Conservation (phyloP, 2,797 vertebrate species). For the Chelon auratus region DNA sequence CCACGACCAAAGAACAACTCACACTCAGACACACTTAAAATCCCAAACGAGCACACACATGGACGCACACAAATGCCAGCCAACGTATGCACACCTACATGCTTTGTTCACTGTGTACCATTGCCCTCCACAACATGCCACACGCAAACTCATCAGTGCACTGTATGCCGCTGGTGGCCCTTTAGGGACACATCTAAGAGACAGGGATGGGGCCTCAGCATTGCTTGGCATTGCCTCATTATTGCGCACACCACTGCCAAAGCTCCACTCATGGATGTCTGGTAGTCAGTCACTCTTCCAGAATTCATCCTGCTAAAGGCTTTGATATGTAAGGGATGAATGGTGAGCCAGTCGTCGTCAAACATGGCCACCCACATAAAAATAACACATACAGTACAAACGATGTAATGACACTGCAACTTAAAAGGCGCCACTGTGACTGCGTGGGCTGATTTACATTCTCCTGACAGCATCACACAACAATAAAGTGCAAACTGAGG, state of each 20-base stretch:
- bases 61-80: conserved; percentile 2
- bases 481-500: too few species aligned
- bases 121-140: conserved; percentile 32
- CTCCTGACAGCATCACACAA: background rate
- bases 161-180: conserved; percentile 40
- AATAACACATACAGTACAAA: background rate
- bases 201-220: conserved; percentile 8
- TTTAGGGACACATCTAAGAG: conserved; percentile 55
- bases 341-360: conserved; percentile 21
- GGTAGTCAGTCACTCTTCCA: conserved; percentile 33
- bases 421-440: background rate
- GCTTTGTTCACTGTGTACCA: background rate
- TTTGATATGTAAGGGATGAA: conserved; percentile 31
- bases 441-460: background rate
- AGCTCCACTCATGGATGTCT: conserved; percentile 43
- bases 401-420: background rate
- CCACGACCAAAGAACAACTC: conserved; percentile 44
- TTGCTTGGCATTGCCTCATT: conserved; percentile 75
- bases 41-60: conserved; percentile 15
- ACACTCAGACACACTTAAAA: conserved; percentile 29
- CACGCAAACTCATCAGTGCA: conserved; percentile 27
- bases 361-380: conserved; percentile 25
- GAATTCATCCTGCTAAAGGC: conserved; percentile 24
- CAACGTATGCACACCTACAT: conserved; percentile 6
- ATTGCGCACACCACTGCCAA: conserved; percentile 55